phyloP scores from a whole-genome alignment of 92 coral and sea anemone genomes.

The Phymanthus crucifer region DNA sequence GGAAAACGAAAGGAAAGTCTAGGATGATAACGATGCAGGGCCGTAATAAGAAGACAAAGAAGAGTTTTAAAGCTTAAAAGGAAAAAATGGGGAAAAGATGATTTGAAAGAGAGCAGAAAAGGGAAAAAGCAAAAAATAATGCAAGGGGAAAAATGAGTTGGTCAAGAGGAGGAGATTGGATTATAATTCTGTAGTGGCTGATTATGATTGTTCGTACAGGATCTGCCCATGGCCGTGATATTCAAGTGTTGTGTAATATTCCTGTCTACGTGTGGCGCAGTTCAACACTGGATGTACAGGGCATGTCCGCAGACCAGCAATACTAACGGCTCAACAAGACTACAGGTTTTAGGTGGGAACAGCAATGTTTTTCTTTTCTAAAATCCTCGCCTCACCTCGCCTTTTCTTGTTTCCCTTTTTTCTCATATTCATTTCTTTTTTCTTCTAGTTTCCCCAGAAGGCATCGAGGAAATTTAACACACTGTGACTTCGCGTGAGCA shows the following conservation, averaged over 20 bases:
- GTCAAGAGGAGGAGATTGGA: too few species aligned
- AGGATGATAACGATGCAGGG: too few species aligned
- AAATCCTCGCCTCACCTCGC: not conserved
- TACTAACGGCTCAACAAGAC: not conserved
- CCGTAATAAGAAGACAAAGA: too few species aligned
- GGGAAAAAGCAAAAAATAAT: not conserved
- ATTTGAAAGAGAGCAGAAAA: too few species aligned
- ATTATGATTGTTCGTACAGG: constrained; percentile 42
- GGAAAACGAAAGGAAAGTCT: too few species aligned
- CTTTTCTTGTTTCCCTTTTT: not conserved
- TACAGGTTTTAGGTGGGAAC: not conserved
- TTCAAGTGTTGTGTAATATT: constrained; percentile 80
- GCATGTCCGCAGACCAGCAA: constrained; percentile 12
- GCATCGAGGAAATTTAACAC: not conserved
- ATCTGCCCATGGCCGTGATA: constrained; percentile 54
- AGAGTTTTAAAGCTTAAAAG: too few species aligned
- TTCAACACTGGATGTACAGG: constrained; percentile 64
- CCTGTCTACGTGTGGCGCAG: constrained; percentile 60
- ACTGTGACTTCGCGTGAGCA: too few species aligned
- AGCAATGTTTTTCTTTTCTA: not conserved
- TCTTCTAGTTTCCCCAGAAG: not conserved
- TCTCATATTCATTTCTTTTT: not conserved
- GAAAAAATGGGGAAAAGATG: too few species aligned
- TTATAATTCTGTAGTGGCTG: not conserved
- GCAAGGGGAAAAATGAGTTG: too few species aligned